Percentiles rank a stretch among this genome's conserved stretches.
Conservation (phyloP, 2,888 invertebrate species). For the Aphodius granarius region DNA sequence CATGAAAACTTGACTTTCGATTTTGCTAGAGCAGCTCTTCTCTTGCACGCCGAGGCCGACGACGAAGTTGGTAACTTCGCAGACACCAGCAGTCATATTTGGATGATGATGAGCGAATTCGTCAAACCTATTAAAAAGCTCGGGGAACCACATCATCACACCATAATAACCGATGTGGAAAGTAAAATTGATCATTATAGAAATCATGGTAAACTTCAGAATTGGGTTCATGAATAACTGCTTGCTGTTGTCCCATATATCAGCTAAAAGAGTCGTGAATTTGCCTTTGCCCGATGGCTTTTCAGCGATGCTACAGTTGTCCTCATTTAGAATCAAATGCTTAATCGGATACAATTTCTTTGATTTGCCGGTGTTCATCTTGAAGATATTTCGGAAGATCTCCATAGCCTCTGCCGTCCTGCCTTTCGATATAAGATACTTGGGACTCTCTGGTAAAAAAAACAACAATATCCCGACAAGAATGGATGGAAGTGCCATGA, state of each 20-base stretch:
- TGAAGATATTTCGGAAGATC: constrained; percentile 80
- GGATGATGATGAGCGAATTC: constrained; percentile 73
- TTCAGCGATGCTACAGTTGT: constrained; percentile 54
- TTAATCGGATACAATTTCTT: constrained; percentile 77
- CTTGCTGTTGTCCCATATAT: constrained; percentile 80
- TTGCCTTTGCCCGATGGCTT: constrained; percentile 55
- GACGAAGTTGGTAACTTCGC: constrained; percentile 77
- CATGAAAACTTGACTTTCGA: constrained; percentile 79
- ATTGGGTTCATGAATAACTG: constrained; percentile 80
- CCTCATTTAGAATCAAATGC: constrained; percentile 65
- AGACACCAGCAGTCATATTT: constrained; percentile 68
- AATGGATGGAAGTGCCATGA: constrained; percentile 88
- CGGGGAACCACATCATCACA: constrained; percentile 97
- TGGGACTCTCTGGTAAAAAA: constrained; percentile 88
- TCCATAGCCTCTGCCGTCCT: constrained; percentile 78
- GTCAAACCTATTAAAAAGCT: constrained; percentile 88
- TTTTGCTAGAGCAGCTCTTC: constrained; percentile 68
- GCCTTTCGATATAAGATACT: constrained; percentile 80
- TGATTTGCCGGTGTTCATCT: constrained; percentile 77
- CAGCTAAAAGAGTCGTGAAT: constrained; percentile 71
- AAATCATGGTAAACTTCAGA: constrained; percentile 79
- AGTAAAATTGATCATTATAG: constrained; percentile 88
- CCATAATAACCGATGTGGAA: constrained; percentile 96
- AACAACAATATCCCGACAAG: constrained; percentile 81
- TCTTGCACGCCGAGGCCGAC: constrained; percentile 63